A percentile compares a stretch with the other conserved stretches of the same genome.
Evolutionary conservation across 2,888 invertebrate species (phyloP).

Genomic region (Helobdella robusta): DNA sequence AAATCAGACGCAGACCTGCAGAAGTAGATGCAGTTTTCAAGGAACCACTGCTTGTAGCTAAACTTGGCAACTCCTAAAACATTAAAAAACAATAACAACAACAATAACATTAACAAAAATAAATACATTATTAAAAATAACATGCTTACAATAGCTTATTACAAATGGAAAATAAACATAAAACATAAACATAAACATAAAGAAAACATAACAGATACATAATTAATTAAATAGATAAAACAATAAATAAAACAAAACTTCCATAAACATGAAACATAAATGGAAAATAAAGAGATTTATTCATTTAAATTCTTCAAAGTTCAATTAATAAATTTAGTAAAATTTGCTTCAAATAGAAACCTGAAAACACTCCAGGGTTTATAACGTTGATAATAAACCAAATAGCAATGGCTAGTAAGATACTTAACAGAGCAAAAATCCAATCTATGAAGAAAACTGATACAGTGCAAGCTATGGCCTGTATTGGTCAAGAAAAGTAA

Average conservation of each 20-base stretch:
- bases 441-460: constrained; percentile 89
- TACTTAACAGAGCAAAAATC: constrained; percentile 76
- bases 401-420: constrained; percentile 69
- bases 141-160: too few species aligned
- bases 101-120: not conserved
- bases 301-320: too few species aligned
- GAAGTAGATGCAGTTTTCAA: not conserved
- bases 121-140: not conserved
- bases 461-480: constrained; percentile 76
- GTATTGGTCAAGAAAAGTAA: too few species aligned
- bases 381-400: constrained; percentile 90
- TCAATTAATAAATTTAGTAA: not conserved
- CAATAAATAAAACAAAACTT: too few species aligned
- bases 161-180: too few species aligned
- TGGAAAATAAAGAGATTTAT: too few species aligned
- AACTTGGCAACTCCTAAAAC: constrained; percentile 10
- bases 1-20: too few species aligned
- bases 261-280: too few species aligned
- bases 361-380: constrained; percentile 88
- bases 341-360: constrained; percentile 45
- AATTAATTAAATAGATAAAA: too few species aligned
- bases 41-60: constrained; percentile 12
- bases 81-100: not conserved
- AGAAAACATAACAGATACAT: too few species aligned
- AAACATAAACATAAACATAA: too few species aligned